Conservation (phyloP, 2,113 vertebrate genomes). For the Gila orcuttii region DNA sequence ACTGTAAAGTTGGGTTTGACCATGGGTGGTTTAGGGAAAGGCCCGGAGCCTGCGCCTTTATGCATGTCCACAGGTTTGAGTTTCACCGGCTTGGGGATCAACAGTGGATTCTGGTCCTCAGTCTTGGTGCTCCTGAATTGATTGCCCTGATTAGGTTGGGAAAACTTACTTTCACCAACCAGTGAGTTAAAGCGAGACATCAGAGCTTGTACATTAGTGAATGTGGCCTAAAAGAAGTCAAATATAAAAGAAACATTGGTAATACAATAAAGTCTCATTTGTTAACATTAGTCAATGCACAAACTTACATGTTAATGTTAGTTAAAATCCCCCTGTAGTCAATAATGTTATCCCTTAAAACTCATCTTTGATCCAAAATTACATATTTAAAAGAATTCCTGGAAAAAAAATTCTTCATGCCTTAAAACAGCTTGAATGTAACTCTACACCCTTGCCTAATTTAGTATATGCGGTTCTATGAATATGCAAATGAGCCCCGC, state of each 20-base stretch:
- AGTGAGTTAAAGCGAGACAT: neutral
- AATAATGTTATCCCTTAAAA: no score
- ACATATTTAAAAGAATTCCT: no score
- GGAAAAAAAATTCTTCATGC: no score
- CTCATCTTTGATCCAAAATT: no score
- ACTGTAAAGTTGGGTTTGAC: no score
- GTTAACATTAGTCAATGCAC: neutral
- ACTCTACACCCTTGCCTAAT: no score
- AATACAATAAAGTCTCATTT: neutral
- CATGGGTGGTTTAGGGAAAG: neutral
- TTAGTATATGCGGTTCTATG: no score
- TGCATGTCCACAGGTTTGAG: slow-evolving; percentile 21
- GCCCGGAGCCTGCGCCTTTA: neutral
- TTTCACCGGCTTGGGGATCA: neutral
- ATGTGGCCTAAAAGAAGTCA: neutral
- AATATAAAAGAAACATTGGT: neutral
- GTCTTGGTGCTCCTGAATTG: neutral
- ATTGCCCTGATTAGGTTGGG: neutral
- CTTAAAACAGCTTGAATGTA: no score
- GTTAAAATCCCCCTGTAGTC: no score
- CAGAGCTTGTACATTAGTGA: neutral
- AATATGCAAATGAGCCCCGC: no score
- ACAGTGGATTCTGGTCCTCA: neutral
- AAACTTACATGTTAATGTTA: no score
- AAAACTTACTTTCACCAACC: neutral